phyloP scores from a whole-genome alignment of 2,888 invertebrate species.

The Coleophora deauratella region DNA sequence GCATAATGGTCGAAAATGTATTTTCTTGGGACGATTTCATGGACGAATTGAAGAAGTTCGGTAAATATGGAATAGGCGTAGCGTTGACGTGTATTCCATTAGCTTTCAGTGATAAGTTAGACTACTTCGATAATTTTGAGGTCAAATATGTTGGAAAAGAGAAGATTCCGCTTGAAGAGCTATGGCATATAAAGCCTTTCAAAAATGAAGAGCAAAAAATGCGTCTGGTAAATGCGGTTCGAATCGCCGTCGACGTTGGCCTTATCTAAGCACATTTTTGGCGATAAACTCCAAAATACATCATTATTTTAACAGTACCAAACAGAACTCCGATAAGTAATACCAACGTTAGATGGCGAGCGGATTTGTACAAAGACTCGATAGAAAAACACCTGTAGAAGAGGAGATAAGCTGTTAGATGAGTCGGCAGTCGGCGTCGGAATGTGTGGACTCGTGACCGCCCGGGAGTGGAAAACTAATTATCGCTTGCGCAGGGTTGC shows the following conservation, averaged over 20 bases:
- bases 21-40: constrained; percentile 28
- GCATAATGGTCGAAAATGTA: constrained; percentile 23
- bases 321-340: not conserved
- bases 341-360: constrained; percentile 15
- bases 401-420: constrained; percentile 41
- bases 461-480: constrained; percentile 52
- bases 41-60: constrained; percentile 34
- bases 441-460: constrained; percentile 54
- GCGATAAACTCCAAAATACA: not conserved
- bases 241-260: constrained; percentile 33
- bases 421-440: constrained; percentile 45
- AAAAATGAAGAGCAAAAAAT: constrained; percentile 27
- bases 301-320: not conserved
- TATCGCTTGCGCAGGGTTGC: constrained; percentile 33
- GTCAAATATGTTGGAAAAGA: constrained; percentile 23
- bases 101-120: constrained; percentile 29
- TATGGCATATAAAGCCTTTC: constrained; percentile 37
- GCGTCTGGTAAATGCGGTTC: constrained; percentile 31
- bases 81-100: constrained; percentile 33
- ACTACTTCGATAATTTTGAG: constrained; percentile 24
- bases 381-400: constrained; percentile 49
- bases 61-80: constrained; percentile 34
- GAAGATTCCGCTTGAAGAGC: constrained; percentile 31
- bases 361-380: constrained; percentile 41
- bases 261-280: constrained; percentile 25